Conservation (phyloP, 1,140 invertebrate species). For the Lanistes nyassanus region DNA sequence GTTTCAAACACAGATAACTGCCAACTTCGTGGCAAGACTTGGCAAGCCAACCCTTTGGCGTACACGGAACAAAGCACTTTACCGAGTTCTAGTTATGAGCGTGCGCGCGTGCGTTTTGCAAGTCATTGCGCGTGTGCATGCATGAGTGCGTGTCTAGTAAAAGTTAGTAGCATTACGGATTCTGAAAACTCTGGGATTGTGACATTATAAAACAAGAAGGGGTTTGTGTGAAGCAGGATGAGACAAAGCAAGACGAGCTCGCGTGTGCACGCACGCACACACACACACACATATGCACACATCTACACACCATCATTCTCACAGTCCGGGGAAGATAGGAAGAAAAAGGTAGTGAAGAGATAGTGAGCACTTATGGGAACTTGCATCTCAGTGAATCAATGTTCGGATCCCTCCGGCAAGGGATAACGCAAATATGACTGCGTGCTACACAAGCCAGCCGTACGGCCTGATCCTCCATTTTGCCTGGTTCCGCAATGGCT, state of each 20-base stretch:
- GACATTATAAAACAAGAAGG: neutral
- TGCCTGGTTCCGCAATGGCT: no score
- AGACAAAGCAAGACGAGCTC: neutral
- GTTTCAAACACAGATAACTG: neutral
- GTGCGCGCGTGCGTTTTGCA: neutral
- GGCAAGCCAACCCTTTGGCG: neutral
- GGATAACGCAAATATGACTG: no score
- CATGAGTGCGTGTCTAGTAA: no score
- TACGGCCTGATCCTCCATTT: no score
- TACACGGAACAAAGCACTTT: neutral
- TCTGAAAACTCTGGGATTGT: neutral
- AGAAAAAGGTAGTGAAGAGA: neutral
- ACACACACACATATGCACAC: slow-evolving; percentile 8
- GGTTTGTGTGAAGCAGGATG: neutral
- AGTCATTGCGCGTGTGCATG: neutral
- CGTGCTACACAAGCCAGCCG: no score
- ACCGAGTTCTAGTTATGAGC: neutral
- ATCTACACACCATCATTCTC: neutral
- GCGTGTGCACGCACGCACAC: neutral
- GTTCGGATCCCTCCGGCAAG: neutral
- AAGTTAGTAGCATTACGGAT: neutral
- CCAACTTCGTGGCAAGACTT: neutral
- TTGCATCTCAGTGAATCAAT: neutral
- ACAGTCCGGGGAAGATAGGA: neutral
- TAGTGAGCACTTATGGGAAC: neutral